Conservation (phyloP, 2,888 invertebrate genomes). For the Slavum lentiscoides region DNA sequence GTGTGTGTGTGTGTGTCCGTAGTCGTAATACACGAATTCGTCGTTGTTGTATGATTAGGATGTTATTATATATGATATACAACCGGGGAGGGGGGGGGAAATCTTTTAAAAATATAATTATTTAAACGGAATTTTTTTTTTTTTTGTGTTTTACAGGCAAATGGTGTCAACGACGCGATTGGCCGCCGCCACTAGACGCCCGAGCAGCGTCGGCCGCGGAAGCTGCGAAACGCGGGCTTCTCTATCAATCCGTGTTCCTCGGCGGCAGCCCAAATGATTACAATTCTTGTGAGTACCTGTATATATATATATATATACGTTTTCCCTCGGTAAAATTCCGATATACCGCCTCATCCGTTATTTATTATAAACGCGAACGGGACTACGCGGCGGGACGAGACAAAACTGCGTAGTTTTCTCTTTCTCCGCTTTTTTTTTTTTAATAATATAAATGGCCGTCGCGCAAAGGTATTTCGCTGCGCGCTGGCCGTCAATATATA, state of each 20-base stretch:
- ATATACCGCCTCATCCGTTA: too few relatives aligned
- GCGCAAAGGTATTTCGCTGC: neutral
- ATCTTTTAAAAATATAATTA: too few relatives aligned
- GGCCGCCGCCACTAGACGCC: constrained; percentile 47
- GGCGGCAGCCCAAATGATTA: constrained; percentile 72
- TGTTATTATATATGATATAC: too few relatives aligned
- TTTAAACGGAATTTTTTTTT: too few relatives aligned
- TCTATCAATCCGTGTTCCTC: constrained; percentile 90
- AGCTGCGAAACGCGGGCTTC: constrained; percentile 79
- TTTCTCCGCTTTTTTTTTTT: too few relatives aligned
- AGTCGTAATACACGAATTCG: too few relatives aligned
- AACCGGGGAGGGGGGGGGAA: too few relatives aligned
- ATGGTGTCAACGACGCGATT: constrained; percentile 83
- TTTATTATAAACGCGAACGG: too few relatives aligned
- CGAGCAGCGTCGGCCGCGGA: constrained; percentile 60
- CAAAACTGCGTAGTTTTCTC: too few relatives aligned
- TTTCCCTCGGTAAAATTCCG: too few relatives aligned
- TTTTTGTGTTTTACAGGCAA: constrained; percentile 71
- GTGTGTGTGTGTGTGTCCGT: neutral
- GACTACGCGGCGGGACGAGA: too few relatives aligned
- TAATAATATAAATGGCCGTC: neutral
- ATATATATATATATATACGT: neutral
- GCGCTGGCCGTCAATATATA: constrained; percentile 19
- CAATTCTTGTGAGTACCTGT: constrained; percentile 58
- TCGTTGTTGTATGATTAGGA: too few relatives aligned